Conservation (phyloP, 2,888 invertebrate genomes). For the Drosophila incognita region DNA sequence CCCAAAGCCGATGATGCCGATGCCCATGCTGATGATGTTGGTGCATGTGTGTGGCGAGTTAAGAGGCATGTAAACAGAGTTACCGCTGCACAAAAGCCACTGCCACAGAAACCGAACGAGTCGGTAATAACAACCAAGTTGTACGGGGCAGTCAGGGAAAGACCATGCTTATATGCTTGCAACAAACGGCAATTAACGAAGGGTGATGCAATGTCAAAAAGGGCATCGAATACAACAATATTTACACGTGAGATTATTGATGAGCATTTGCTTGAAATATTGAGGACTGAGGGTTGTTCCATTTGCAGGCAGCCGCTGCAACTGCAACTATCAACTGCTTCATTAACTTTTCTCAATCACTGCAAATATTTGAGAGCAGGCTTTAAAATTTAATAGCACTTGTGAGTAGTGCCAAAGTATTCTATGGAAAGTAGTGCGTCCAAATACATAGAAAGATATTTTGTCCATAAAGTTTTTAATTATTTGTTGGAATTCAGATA, state of each 20-base stretch:
- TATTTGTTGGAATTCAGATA: neutral
- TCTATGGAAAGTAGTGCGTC: neutral
- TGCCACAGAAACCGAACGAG: constrained; percentile 65
- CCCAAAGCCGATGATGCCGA: constrained; percentile 22
- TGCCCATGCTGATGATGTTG: constrained; percentile 8
- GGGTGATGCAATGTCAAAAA: constrained; percentile 51
- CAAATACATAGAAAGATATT: neutral
- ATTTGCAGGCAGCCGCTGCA: constrained; percentile 15
- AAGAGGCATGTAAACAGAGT: constrained; percentile 70
- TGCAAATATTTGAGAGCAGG: constrained; percentile 21
- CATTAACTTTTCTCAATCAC: constrained; percentile 59
- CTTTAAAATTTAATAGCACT: neutral
- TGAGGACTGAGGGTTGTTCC: constrained; percentile 3
- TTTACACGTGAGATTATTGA: constrained; percentile 70
- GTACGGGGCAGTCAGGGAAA: neutral
- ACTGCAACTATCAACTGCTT: constrained; percentile 45
- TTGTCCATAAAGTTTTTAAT: neutral
- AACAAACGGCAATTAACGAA: constrained; percentile 77
- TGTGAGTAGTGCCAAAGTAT: neutral
- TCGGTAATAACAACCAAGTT: constrained; percentile 57
- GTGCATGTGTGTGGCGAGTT: constrained; percentile 49
- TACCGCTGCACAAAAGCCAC: constrained; percentile 62
- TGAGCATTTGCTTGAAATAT: constrained; percentile 38
- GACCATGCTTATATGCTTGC: constrained; percentile 41
- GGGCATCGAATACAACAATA: constrained; percentile 40